A percentile compares a stretch with the other conserved stretches of the same genome.
Conservation (phyloP, 2,888 invertebrate genomes). For the Pocota personata region DNA sequence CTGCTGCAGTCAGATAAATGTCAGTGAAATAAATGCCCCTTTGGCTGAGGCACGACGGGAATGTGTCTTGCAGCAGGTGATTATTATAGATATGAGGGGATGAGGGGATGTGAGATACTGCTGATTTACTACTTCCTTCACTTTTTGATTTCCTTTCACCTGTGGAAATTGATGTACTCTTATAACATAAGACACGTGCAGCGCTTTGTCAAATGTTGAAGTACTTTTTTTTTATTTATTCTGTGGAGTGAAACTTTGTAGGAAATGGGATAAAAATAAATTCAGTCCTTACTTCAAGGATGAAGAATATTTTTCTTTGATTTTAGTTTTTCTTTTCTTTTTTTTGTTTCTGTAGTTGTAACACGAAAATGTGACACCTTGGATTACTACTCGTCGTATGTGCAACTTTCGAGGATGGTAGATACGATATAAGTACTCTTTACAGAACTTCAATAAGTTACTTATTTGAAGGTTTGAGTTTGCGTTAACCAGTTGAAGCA, state of each 20-base stretch:
- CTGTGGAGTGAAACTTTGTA: constrained; percentile 14
- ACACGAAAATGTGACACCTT: constrained; percentile 22
- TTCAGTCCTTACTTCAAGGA: constrained; percentile 28
- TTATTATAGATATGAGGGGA: constrained; percentile 54
- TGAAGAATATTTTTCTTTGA: constrained; percentile 15
- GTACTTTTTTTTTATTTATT: neutral
- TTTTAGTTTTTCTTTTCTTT: neutral
- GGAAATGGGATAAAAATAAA: constrained; percentile 50
- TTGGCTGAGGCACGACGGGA: constrained; percentile 24
- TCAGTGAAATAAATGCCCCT: constrained; percentile 37
- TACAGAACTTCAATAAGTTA: neutral
- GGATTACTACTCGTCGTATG: neutral
- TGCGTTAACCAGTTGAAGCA: neutral
- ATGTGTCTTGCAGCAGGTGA: constrained; percentile 47
- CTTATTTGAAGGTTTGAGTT: neutral
- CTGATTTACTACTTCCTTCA: constrained; percentile 37
- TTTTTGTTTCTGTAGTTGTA: no score
- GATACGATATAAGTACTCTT: neutral
- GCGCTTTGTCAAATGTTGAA: constrained; percentile 27
- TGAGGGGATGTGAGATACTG: neutral
- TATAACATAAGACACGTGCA: constrained; percentile 32
- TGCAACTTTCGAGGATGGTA: neutral
- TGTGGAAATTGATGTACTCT: constrained; percentile 37
- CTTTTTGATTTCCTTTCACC: constrained; percentile 58
- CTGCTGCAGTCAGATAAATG: constrained; percentile 54